Conservation (phyloP, 2,797 vertebrate species). For the Cyclura pinguis region DNA sequence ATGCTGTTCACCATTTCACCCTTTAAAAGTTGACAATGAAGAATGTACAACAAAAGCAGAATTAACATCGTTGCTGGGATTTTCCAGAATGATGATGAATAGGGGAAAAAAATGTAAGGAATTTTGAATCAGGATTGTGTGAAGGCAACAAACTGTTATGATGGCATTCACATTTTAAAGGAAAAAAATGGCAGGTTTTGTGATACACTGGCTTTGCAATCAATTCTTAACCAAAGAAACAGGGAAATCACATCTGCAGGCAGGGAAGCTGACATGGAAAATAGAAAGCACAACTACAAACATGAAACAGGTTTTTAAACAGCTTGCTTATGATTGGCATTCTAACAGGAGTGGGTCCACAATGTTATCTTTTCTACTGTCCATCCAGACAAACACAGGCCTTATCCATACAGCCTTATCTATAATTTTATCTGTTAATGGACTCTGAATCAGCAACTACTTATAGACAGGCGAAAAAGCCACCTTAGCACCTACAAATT, state of each 20-base stretch:
- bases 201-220: too few relatives aligned
- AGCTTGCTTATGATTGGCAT: not conserved
- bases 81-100: not conserved
- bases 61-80: not conserved
- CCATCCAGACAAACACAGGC: not conserved
- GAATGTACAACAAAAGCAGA: not conserved
- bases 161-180: not conserved
- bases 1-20: constrained; percentile 98
- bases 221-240: not conserved
- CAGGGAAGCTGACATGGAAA: not conserved
- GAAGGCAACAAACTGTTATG: too few relatives aligned
- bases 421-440: not conserved
- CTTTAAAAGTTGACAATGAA: constrained; percentile 72
- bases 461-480: not conserved
- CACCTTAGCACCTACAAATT: not conserved
- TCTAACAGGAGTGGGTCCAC: not conserved
- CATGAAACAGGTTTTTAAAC: not conserved
- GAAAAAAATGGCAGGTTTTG: not conserved
- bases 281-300: not conserved
- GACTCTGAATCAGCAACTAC: not conserved
- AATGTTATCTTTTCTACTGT: not conserved
- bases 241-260: not conserved
- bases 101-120: not conserved
- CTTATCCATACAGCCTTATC: not conserved
- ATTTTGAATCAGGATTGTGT: not conserved